These are phyloP conservation scores for Nemoura dubitans DNA, from an alignment of 2,888 invertebrate species.

Conservation along the genomic window DNA sequence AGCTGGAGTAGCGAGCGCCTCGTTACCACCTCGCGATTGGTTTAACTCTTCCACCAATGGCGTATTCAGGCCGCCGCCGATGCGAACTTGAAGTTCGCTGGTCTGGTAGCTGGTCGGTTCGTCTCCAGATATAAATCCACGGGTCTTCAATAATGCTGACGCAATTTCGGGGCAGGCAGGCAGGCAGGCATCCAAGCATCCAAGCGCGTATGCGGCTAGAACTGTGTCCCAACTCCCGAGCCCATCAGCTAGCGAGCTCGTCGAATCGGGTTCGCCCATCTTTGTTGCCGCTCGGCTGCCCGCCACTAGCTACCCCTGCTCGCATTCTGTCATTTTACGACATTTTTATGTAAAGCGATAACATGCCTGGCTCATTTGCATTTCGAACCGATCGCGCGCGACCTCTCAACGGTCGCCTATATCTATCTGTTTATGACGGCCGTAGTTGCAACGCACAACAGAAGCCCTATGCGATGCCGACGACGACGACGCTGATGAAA, in stretches of 20 bases:
- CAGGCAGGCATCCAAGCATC: not conserved
- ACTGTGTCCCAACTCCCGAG: not conserved
- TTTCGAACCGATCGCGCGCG: not conserved
- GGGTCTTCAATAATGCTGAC: constrained; percentile 46
- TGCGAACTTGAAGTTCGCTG: constrained; percentile 43
- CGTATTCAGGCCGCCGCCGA: constrained; percentile 47
- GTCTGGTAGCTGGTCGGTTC: constrained; percentile 45
- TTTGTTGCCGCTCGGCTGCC: not conserved
- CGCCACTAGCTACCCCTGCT: not conserved
- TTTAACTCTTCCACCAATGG: constrained; percentile 46
- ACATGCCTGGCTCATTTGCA: not conserved
- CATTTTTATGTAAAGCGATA: constrained; percentile 12
- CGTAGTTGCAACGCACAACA: not conserved
- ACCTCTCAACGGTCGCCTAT: not conserved
- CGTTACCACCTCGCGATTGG: constrained; percentile 48
- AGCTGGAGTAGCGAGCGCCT: constrained; percentile 47
- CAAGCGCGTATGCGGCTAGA: not conserved
- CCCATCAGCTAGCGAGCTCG: not conserved
- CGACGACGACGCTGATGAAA: not conserved
- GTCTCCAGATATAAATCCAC: constrained; percentile 36
- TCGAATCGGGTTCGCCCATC: no score
- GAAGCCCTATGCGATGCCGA: not conserved
- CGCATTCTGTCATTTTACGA: constrained; percentile 12
- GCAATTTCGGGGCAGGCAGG: constrained; percentile 38
- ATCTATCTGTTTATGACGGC: not conserved